Conservation (phyloP, 2,113 vertebrate species). For the Oenanthe melanoleuca region DNA sequence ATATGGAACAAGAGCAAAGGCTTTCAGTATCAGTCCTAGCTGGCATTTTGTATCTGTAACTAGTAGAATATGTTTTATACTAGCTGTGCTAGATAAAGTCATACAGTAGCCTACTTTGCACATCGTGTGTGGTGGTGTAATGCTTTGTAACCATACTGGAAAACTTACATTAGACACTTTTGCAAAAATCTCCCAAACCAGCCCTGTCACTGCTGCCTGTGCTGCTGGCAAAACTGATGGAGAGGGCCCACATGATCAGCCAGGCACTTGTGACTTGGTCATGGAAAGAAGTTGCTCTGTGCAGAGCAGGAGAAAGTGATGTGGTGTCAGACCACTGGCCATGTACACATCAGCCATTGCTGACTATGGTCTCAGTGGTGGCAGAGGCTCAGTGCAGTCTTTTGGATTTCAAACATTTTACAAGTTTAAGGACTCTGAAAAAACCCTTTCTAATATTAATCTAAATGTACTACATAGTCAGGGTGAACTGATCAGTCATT, state of each 20-base stretch:
- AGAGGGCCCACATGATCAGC: neutral
- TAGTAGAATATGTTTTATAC: neutral
- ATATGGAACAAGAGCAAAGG: neutral
- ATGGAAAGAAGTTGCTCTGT: neutral
- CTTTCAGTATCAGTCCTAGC: neutral
- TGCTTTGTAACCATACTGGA: neutral
- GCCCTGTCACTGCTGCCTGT: neutral
- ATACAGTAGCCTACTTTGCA: neutral
- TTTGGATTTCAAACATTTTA: neutral
- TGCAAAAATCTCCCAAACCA: neutral
- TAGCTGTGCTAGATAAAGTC: neutral
- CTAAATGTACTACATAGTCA: neutral
- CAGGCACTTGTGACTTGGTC: neutral
- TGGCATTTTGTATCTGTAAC: neutral
- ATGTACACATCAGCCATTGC: neutral
- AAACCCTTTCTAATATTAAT: neutral
- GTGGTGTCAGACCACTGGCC: neutral
- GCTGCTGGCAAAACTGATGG: neutral
- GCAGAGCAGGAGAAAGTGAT: neutral
- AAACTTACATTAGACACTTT: neutral
- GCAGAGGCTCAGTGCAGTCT: neutral
- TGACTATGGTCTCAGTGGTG: neutral
- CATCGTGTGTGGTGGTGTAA: neutral
- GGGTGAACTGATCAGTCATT: neutral
- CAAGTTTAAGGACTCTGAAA: neutral